Percentiles rank a stretch among this genome's conserved stretches.
These are phyloP conservation scores for Heloderma charlesbogerti DNA, from an alignment of 2,113 vertebrate genomes.

Conservation along the genomic window DNA sequence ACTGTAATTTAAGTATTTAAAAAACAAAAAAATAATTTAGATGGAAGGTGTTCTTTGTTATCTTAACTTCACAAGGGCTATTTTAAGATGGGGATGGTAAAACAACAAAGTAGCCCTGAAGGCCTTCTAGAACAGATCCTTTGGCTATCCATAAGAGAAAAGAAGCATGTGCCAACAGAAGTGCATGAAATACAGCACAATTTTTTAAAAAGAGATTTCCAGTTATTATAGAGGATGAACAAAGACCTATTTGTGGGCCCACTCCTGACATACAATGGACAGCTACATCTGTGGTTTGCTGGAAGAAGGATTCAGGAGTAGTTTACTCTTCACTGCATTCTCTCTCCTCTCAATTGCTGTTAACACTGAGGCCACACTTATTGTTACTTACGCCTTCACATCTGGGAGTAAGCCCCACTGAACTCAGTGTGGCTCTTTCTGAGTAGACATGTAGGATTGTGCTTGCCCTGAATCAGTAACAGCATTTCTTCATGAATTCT, in stretches of 20 bases:
- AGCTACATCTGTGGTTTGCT: neutral
- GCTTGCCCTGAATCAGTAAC: neutral
- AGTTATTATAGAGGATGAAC: neutral
- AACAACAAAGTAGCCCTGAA: neutral
- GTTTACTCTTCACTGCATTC: neutral
- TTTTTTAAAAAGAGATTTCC: too few species aligned
- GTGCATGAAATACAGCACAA: neutral
- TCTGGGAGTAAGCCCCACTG: neutral
- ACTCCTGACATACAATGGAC: neutral
- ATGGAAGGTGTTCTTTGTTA: neutral
- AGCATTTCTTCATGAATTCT: neutral
- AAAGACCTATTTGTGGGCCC: neutral
- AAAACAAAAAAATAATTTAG: neutral
- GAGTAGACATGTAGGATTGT: neutral
- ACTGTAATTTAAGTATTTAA: neutral
- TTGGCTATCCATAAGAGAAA: neutral
- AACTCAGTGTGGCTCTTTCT: neutral
- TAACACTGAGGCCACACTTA: neutral
- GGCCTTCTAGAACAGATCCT: accelerated
- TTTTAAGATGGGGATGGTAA: accelerated
- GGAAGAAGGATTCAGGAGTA: neutral
- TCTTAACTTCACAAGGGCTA: neutral
- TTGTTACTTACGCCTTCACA: too few species aligned
- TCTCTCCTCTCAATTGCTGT: neutral
- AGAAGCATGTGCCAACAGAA: neutral